Base-by-base conservation (phyloP, 2,797 vertebrate species). In the Gephyroberyx darwinii region DNA sequence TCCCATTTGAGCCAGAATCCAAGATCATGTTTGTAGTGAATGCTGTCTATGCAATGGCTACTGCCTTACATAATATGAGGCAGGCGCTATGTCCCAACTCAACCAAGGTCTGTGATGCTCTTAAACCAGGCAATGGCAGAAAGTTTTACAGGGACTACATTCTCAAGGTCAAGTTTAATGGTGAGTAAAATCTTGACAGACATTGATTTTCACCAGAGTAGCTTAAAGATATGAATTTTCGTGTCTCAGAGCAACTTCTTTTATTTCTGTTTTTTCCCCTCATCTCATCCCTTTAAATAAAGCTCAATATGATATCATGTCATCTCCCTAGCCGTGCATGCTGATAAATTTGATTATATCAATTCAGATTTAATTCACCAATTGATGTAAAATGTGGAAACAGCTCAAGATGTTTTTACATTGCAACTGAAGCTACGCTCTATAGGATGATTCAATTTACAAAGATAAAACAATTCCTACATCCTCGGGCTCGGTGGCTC, bases 11-110 rank as follows among this genome's bases (percentile, higher is more conserved):
- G 80, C 98, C 95, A 0, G 98, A 99, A 84, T 97, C 97, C 54
- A 99, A 99, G 93, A 98, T 99, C 87, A 98, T 97, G 66, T 99
- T 99, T 0, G 96, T 99, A 47, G 93, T 99, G 63, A 99, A 99
- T 1, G 98, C 98, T 0, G 97, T 99, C 60, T 99, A 96, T 0
- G 97, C 98, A 66, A 99, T 99, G 93, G 98, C 98, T 33, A 91
- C 95, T 0, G 96, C 96, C 0, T 88, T 99, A 41, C 96, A 99
- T 80, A 96, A 97, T 90, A 99, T 99, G 98, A 94, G 96, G 69
- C 95, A 90, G 51, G 93, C 94, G 0, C 86, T 98, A 53, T 99
- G 98, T 69, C 96, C 97, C 54, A 98, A 98, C 60, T 89, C 93
- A 79, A 97, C 95, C 78, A 95, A 90, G 77, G 94, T 97, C 81